These are phyloP conservation scores for Rhorus exstirpatorius DNA, from an alignment of 2,888 invertebrate species.

Conservation along the genomic window DNA sequence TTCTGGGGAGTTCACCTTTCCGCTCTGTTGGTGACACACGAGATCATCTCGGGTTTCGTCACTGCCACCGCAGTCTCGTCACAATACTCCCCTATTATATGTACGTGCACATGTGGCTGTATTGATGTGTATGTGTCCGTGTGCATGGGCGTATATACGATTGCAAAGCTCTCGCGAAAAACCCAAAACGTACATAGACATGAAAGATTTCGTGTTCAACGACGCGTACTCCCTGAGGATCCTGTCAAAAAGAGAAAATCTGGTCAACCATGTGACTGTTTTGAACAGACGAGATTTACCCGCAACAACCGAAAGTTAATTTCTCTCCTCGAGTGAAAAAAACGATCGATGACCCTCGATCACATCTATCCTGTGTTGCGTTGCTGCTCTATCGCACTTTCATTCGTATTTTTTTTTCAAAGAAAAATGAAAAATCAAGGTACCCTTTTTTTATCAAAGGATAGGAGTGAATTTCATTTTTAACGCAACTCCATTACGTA, in stretches of 20 bases:
- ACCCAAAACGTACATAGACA: not conserved
- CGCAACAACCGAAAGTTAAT: too few relatives aligned
- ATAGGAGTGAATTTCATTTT: too few relatives aligned
- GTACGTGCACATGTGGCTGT: not conserved
- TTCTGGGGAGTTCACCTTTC: slow-evolving; percentile 33
- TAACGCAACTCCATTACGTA: too few relatives aligned
- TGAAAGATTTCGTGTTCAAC: slow-evolving; percentile 21
- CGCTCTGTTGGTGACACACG: slow-evolving; percentile 49
- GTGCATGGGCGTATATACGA: not conserved
- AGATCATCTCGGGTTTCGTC: slow-evolving; percentile 61
- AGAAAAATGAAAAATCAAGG: not conserved
- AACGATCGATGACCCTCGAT: too few relatives aligned
- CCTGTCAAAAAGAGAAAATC: not conserved
- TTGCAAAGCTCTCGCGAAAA: slow-evolving; percentile 20
- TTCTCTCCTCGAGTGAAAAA: not conserved
- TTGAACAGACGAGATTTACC: too few relatives aligned
- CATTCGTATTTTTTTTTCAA: not conserved
- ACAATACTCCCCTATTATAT: slow-evolving; percentile 57
- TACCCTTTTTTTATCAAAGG: too few relatives aligned
- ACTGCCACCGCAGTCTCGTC: slow-evolving; percentile 47
- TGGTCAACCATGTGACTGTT: not conserved
- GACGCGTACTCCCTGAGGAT: not conserved
- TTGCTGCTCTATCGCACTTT: too few relatives aligned
- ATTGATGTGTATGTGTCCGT: not conserved
- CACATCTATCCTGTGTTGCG: too few relatives aligned